Conservation (phyloP, 2,797 vertebrate species). For the Silurus lanzhouensis region DNA sequence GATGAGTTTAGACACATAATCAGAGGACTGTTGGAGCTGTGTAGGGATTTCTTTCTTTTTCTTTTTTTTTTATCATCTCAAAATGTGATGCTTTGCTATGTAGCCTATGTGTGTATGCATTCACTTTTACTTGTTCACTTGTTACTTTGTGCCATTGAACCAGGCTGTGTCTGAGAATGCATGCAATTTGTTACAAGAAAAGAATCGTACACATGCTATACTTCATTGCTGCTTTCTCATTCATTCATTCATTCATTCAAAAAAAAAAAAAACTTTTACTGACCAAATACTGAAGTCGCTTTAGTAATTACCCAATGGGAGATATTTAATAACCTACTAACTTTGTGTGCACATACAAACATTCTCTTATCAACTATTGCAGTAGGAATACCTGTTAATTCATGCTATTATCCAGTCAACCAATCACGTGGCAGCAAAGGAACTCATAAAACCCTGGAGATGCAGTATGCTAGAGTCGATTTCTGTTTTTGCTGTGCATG, state of each 20-base stretch:
- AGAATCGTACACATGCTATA: conserved; percentile 17
- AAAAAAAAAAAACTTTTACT: conserved; percentile 10
- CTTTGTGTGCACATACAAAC: neutral
- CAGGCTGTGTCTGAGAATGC: conserved; percentile 46
- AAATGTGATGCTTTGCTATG: conserved; percentile 43
- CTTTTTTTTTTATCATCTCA: neutral
- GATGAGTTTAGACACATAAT: conserved; percentile 53
- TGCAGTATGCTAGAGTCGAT: neutral
- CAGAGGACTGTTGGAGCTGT: conserved; percentile 48
- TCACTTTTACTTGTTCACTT: conserved; percentile 42
- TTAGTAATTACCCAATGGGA: conserved; percentile 4
- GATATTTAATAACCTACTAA: neutral
- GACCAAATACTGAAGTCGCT: neutral
- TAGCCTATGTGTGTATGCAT: conserved; percentile 46
- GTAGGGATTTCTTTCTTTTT: conserved; percentile 31
- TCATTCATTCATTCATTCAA: conserved; percentile 6
- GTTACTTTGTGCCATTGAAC: conserved; percentile 49
- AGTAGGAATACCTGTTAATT: neutral
- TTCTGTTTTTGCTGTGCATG: neutral
- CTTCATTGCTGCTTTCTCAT: conserved; percentile 27
- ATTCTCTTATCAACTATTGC: neutral
- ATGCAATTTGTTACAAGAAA: conserved; percentile 21
- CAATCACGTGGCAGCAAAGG: neutral
- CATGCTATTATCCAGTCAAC: neutral
- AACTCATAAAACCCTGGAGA: neutral